Conservation (phyloP, 1,140 invertebrate species). For the Probaryconus sp. region DNA sequence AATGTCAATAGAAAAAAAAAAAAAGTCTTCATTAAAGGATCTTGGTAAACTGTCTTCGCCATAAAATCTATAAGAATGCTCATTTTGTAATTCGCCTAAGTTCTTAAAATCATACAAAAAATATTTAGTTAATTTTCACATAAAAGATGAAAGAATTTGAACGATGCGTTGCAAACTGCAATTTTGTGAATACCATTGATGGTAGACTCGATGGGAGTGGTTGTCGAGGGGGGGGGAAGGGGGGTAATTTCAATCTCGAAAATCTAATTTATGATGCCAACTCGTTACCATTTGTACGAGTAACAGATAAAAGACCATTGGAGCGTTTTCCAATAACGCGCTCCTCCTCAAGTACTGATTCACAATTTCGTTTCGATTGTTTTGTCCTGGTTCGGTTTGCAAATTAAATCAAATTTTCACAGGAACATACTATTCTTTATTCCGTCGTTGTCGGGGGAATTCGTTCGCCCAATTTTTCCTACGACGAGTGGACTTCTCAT, state of each 20-base stretch:
- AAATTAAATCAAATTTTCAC: slow-evolving; percentile 56
- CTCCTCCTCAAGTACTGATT: slow-evolving; percentile 53
- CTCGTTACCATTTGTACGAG: slow-evolving; percentile 41
- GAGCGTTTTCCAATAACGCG: slow-evolving; percentile 51
- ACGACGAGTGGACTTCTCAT: slow-evolving; percentile 48
- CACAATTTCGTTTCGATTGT: slow-evolving; percentile 57
- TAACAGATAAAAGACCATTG: slow-evolving; percentile 45
- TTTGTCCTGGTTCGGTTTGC: slow-evolving; percentile 42
- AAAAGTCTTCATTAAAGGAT: no score
- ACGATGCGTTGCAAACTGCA: no score
- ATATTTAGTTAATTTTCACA: no score
- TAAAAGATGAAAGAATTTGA: no score
- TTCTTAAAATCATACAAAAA: no score
- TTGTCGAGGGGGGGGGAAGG: no score
- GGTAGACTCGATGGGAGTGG: no score
- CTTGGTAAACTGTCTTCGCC: no score
- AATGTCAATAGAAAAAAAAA: no score
- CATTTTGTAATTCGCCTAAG: no score
- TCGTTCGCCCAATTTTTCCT: slow-evolving; percentile 42
- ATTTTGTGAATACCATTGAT: no score
- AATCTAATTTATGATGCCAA: slow-evolving; percentile 47
- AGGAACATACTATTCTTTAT: slow-evolving; percentile 50
- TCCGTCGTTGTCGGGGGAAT: slow-evolving; percentile 37
- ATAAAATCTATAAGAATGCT: no score
- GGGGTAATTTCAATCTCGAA: slow-evolving; percentile 27